Conservation (phyloP, 2,888 invertebrate genomes). For the Rhogogaster chlorosoma region DNA sequence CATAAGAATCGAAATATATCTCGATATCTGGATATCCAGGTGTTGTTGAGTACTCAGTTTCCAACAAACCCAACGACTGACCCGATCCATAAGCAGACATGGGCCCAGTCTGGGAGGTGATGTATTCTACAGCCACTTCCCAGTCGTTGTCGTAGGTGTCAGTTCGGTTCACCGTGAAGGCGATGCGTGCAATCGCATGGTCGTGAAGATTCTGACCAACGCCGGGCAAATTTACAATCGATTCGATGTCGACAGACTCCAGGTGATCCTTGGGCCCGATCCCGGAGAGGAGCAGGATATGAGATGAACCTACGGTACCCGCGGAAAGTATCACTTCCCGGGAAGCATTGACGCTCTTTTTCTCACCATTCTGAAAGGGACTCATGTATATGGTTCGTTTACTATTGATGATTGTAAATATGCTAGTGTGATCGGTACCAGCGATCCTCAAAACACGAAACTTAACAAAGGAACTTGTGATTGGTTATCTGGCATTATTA, state of each 20-base stretch:
- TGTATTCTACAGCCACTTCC: conserved; percentile 82
- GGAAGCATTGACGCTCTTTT: conserved; percentile 59
- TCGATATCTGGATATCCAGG: conserved; percentile 84
- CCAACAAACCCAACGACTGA: conserved; percentile 79
- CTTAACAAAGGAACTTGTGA: background rate
- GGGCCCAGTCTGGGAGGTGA: conserved; percentile 82
- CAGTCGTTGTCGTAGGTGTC: conserved; percentile 81
- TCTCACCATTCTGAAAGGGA: conserved; percentile 59
- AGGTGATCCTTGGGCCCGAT: conserved; percentile 83
- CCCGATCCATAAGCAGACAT: conserved; percentile 81
- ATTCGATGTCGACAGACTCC: conserved; percentile 80
- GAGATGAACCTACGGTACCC: conserved; percentile 84
- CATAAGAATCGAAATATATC: conserved; percentile 83
- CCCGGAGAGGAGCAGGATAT: conserved; percentile 84
- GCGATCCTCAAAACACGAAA: background rate
- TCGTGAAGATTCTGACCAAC: conserved; percentile 86
- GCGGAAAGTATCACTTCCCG: conserved; percentile 81
- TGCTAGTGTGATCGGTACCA: background rate
- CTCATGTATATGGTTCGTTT: background rate
- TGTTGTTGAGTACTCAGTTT: conserved; percentile 80
- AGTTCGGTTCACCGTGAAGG: conserved; percentile 79
- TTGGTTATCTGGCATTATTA: background rate
- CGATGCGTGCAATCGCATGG: conserved; percentile 82
- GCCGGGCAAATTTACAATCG: conserved; percentile 82
- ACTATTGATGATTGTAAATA: background rate